These are phyloP conservation scores for Hydrozoanthus tunicans DNA, from an alignment of 64 coral and sea anemone species.

Conservation along the genomic window DNA sequence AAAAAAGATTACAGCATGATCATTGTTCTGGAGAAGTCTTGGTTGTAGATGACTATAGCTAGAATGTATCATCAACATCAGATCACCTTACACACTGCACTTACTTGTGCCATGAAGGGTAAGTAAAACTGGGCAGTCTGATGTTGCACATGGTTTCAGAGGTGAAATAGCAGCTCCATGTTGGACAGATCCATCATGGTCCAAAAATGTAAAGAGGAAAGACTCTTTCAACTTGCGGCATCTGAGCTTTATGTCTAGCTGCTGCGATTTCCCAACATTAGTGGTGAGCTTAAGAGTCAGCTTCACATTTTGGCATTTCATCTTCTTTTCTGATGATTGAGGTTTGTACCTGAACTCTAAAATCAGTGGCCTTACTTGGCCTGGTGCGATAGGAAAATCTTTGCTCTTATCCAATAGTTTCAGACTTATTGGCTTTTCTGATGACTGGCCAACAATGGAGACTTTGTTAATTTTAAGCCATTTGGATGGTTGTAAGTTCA, in stretches of 20 bases:
- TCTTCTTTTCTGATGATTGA: conserved; percentile 21
- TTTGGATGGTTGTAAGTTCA: conserved; percentile 67
- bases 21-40: background rate
- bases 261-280: conserved; percentile 63
- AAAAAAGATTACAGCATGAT: background rate
- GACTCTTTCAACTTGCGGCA: conserved; percentile 78
- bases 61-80: background rate
- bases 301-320: conserved; percentile 43
- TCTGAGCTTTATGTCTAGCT: conserved; percentile 64
- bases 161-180: conserved; percentile 84
- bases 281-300: conserved; percentile 63
- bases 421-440: background rate
- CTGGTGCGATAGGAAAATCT: conserved; percentile 75
- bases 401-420: conserved; percentile 52
- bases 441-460: conserved; percentile 40
- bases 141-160: conserved; percentile 49
- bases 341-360: conserved; percentile 63
- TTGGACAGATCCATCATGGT: conserved; percentile 97
- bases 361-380: conserved; percentile 83
- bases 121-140: conserved; percentile 75
- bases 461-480: conserved; percentile 86
- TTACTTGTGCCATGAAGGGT: conserved; percentile 98
- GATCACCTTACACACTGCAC: background rate
- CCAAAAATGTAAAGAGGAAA: conserved; percentile 94
- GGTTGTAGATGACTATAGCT: no score